Base-by-base conservation (phyloP, 2,888 invertebrate genomes). In the Agrochola litura region DNA sequence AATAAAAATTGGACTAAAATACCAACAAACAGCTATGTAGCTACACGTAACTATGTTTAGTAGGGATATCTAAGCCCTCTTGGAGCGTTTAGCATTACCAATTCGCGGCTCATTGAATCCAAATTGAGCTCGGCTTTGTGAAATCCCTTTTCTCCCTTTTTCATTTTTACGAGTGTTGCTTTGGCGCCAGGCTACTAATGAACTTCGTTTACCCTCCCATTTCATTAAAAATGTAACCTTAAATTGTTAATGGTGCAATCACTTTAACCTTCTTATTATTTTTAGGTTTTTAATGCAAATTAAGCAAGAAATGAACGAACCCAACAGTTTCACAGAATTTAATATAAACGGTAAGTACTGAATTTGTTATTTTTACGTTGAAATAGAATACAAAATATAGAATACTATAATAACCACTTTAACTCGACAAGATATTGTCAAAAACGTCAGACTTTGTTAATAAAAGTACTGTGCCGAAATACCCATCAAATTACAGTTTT, bases 21-120 rank as follows among this genome's bases (percentile, higher is more conserved):
- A 76, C 56, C 64, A 70, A 68, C 63, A 77, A 77, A 83, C 60
- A 82, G 65, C 72, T 83, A 81, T 68, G 68, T 75, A 82, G 37
- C 60, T 68, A 82, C 60, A 81, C 70, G 69, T 81, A 79, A 85
- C 85, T 85, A 82, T 87, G 86, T 82, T 86, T 79, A 84, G 79
- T 84, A 88, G 79, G 88, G 83, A 84, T 87, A 90, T 89, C 89
- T 92, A 92, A 93, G 90, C 93, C 91, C 91, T 92, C 91, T 90
- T 89, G 80, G 86, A 91, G 90, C 92, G 91, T 93, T 94, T 92
- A 93, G 92, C 92, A 93, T 94, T 92, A 92, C 92, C 92, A 90
- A 92, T 93, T 92, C 92, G 90, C 91, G 94, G 93, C 92, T 94
- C 94, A 94, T 94, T 94, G 94, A 93, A 92, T 93, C 90, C 92